Evolutionary conservation across 2,797 vertebrate genomes (phyloP).

Genomic region (Odontamblyopus rebecca): DNA sequence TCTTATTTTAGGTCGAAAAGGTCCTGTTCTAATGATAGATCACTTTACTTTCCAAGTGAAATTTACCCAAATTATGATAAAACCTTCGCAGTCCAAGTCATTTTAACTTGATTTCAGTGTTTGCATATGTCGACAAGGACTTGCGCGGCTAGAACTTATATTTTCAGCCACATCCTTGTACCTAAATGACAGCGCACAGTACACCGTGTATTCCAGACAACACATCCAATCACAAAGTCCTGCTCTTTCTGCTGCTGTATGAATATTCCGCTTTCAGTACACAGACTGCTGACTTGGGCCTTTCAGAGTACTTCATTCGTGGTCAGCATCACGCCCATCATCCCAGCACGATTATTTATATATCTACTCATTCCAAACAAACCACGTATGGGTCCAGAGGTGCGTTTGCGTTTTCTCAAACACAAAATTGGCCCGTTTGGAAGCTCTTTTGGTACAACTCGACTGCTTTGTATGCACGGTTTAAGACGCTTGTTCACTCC

Average conservation of each 20-base stretch:
- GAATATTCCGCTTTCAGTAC: conserved; percentile 16
- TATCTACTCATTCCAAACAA: background rate
- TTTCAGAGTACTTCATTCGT: conserved; percentile 15
- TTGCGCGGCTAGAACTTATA: too few species aligned
- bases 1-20: too few species aligned
- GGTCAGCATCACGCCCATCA: conserved; percentile 25
- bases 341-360: conserved; percentile 8
- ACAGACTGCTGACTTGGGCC: conserved; percentile 21
- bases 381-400: conserved; percentile 14
- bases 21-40: too few species aligned
- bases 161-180: background rate
- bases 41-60: too few species aligned
- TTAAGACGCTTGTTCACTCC: conserved; percentile 39
- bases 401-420: conserved; percentile 15
- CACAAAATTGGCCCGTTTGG: conserved; percentile 41
- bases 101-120: too few species aligned
- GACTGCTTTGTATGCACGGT: conserved; percentile 52
- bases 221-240: background rate
- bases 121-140: background rate
- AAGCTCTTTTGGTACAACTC: conserved; percentile 33
- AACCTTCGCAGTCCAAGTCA: too few species aligned
- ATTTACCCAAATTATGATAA: too few species aligned
- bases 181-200: background rate
- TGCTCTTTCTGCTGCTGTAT: background rate
- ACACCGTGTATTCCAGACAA: background rate